Conservation (phyloP, 1,140 invertebrate species). For the Euglossa dilemma region DNA sequence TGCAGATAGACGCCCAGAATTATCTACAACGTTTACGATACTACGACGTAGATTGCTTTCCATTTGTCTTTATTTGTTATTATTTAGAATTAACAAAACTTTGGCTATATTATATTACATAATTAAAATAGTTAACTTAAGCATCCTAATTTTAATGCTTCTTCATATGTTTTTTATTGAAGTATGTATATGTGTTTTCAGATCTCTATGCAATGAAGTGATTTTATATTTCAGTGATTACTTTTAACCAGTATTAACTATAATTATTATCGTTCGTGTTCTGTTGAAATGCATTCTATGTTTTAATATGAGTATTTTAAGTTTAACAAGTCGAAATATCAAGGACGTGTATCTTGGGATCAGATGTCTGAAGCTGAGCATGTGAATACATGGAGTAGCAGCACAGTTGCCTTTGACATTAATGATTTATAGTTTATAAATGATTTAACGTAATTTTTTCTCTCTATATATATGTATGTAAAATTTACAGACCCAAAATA, state of each 20-base stretch:
- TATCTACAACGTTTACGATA: slow-evolving; percentile 38
- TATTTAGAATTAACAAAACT: slow-evolving; percentile 59
- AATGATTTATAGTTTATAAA: slow-evolving; percentile 19
- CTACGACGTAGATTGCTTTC: slow-evolving; percentile 53
- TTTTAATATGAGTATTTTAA: slow-evolving; percentile 60
- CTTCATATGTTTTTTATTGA: slow-evolving; percentile 59
- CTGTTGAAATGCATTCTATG: slow-evolving; percentile 53
- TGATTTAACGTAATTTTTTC: slow-evolving; percentile 5
- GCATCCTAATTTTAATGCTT: slow-evolving; percentile 65
- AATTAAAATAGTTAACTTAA: slow-evolving; percentile 48
- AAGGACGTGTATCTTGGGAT: slow-evolving; percentile 10
- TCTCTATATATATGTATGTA: neutral
- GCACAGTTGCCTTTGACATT: slow-evolving; percentile 2
- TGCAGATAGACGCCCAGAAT: slow-evolving; percentile 53
- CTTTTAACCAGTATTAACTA: slow-evolving; percentile 57
- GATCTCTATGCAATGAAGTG: slow-evolving; percentile 55
- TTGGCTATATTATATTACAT: slow-evolving; percentile 49
- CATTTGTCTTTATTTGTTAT: slow-evolving; percentile 64
- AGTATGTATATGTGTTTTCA: slow-evolving; percentile 56
- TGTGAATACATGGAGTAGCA: slow-evolving; percentile 16
- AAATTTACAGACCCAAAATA: slow-evolving; percentile 18
- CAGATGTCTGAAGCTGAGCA: slow-evolving; percentile 16
- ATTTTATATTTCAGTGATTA: slow-evolving; percentile 61
- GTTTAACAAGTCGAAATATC: slow-evolving; percentile 32
- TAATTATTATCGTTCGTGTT: slow-evolving; percentile 58